Evolutionary conservation across 2,888 invertebrate genomes (phyloP).

Genomic region (Tenthredo livida): DNA sequence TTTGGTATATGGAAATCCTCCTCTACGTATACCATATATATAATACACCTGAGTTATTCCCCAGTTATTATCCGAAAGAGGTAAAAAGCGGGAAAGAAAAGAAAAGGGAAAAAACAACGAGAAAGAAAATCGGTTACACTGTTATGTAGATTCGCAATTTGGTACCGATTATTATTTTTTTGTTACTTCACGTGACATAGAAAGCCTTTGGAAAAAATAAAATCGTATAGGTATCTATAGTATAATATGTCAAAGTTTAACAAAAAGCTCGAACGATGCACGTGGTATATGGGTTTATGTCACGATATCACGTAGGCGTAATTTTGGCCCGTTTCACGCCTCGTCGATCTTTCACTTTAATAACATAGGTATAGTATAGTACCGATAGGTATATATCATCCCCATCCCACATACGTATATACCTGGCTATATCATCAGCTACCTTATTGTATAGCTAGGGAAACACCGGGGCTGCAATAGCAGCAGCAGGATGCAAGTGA

Average conservation of each 20-base stretch:
- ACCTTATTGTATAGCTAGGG: background rate
- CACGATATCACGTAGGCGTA: background rate
- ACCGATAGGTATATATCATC: background rate
- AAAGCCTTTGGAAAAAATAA: background rate
- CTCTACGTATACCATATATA: too few species aligned
- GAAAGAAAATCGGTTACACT: too few species aligned
- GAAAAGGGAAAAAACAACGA: background rate
- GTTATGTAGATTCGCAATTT: background rate
- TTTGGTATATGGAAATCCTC: background rate
- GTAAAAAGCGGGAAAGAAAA: background rate
- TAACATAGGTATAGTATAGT: background rate
- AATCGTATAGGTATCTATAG: background rate
- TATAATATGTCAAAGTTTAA: background rate
- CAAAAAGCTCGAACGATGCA: background rate
- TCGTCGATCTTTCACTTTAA: slow-evolving; percentile 13
- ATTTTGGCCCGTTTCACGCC: background rate
- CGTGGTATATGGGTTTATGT: background rate
- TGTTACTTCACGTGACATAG: background rate
- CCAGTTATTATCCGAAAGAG: background rate
- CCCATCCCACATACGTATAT: background rate
- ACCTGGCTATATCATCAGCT: background rate
- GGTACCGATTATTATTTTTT: background rate
- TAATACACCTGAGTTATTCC: background rate
- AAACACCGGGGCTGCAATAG: background rate
- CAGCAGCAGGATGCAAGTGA: background rate